Conservation (phyloP, 2,888 invertebrate species). For the Noctuana brunneofusca region DNA sequence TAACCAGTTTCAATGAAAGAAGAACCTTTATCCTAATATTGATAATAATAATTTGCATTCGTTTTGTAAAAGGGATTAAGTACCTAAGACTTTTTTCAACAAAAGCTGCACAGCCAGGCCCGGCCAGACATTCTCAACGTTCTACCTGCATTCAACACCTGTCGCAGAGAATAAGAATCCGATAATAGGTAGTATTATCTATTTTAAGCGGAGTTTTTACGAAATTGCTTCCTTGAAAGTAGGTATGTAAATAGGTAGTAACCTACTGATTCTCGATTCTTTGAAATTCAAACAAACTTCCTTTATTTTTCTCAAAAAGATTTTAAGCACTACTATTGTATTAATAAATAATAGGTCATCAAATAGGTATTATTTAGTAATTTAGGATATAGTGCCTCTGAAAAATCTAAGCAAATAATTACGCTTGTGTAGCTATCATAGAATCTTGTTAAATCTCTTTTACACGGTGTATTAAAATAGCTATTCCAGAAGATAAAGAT, state of each 20-base stretch:
- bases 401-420: no score
- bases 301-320: no score
- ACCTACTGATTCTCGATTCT: no score
- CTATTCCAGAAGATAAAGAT: no score
- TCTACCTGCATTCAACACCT: constrained; percentile 78
- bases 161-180: constrained; percentile 49
- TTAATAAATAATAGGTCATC: no score
- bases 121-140: constrained; percentile 48
- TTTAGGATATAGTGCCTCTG: no score
- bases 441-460: no score
- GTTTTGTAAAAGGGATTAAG: constrained; percentile 28
- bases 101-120: constrained; percentile 52
- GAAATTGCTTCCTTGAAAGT: neutral
- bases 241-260: neutral
- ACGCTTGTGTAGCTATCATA: no score
- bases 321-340: no score
- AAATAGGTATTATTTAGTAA: no score
- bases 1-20: neutral
- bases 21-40: neutral
- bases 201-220: neutral
- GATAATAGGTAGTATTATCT: neutral
- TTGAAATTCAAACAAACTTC: no score
- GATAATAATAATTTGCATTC: constrained; percentile 32
- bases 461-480: no score
- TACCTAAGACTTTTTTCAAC: constrained; percentile 48